These are phyloP conservation scores for Cyprinodon diabolis DNA, from an alignment of 2,797 vertebrate genomes.

Conservation along the genomic window DNA sequence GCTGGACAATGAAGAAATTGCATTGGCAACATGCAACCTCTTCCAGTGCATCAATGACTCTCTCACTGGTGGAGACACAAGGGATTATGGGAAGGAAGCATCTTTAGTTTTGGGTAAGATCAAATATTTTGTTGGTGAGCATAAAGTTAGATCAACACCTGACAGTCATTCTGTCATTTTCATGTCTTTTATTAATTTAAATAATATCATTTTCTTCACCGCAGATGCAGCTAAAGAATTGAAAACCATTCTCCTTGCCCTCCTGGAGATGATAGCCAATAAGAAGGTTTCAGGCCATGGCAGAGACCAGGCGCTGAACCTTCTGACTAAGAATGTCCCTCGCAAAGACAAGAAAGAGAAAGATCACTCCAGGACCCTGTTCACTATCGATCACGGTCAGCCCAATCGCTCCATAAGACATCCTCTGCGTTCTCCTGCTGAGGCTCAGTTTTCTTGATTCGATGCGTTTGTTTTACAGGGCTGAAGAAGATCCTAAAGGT, in stretches of 20 bases:
- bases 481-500: conserved; percentile 96
- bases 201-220: background rate
- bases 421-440: background rate
- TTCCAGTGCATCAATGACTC: conserved; percentile 92
- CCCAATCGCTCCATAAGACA: background rate
- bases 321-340: conserved; percentile 93
- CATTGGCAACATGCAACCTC: conserved; percentile 89
- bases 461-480: conserved; percentile 74
- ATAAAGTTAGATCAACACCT: too few species aligned
- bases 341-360: conserved; percentile 82
- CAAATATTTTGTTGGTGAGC: too few species aligned
- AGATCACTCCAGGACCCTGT: conserved; percentile 86
- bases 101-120: conserved; percentile 89
- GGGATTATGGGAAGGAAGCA: conserved; percentile 90
- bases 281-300: conserved; percentile 94
- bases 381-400: conserved; percentile 92
- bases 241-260: conserved; percentile 85
- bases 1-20: conserved; percentile 88
- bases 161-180: background rate
- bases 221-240: conserved; percentile 90
- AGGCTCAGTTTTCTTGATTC: background rate
- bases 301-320: conserved; percentile 93
- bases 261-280: conserved; percentile 91
- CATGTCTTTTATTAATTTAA: background rate
- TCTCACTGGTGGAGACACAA: conserved; percentile 86